phyloP scores from a whole-genome alignment of 2,113 vertebrate species.

The Strigops habroptila region DNA sequence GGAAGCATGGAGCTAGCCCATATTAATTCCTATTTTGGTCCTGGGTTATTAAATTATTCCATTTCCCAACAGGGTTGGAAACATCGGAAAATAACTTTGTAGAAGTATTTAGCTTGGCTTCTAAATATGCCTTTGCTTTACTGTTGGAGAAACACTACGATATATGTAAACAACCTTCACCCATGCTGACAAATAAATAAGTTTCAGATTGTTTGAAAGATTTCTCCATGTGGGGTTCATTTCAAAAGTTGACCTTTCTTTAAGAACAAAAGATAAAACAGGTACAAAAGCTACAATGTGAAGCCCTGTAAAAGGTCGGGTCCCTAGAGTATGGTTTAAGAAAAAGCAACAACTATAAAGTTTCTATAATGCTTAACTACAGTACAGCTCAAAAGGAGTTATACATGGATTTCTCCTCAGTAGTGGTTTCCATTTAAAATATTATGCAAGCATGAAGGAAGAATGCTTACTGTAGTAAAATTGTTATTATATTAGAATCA shows the following conservation, averaged over 20 bases:
- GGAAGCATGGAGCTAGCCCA: background rate
- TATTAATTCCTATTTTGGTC: background rate
- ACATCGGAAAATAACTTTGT: background rate
- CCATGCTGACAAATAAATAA: background rate
- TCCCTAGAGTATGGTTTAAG: background rate
- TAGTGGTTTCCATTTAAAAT: conserved; percentile 1
- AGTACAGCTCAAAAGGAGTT: background rate
- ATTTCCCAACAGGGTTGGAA: background rate
- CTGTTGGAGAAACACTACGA: background rate
- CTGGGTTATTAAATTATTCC: background rate
- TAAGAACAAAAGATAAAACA: background rate
- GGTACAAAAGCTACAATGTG: background rate
- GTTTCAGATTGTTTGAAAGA: background rate
- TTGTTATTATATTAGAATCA: background rate
- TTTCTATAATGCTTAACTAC: background rate
- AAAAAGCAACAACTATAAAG: background rate
- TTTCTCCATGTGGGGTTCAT: background rate
- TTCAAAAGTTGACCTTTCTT: background rate
- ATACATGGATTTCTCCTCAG: background rate
- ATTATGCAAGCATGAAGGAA: conserved; percentile 13
- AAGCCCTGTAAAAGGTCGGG: background rate
- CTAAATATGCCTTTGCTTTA: background rate
- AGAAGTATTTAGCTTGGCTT: background rate
- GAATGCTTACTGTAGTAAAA: background rate
- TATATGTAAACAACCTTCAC: background rate